Base-by-base conservation (phyloP, 2,888 invertebrate species). In the Mesorhabditis belari region DNA sequence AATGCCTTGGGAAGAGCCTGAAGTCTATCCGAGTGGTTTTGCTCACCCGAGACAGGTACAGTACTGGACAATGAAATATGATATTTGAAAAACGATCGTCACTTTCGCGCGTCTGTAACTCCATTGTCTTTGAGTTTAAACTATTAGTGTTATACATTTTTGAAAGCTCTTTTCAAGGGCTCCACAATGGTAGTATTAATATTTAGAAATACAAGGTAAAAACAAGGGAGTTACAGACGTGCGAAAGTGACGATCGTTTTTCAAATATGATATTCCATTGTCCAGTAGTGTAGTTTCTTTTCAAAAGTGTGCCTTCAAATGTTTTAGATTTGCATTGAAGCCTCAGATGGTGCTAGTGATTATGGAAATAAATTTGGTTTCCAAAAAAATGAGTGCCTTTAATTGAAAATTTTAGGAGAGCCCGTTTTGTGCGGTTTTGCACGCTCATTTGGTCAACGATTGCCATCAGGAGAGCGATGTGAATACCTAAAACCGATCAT, bases 301-400 rank as follows among this genome's bases (percentile, higher is more conserved):
- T 21, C 3, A 5, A 23, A 23, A 27, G 26, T 55, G 23, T 23
- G 26, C 12, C 44, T 17, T 17, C 23, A 17, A 54, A 9, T 19
- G 9, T 19, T 63, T 27, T 21, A 69, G 67, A 71, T 77, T 52
- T 87, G 92, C 23, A 88, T 98, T 27, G 92, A 95, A 82, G 96
- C 95, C 0, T 93, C 92, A 81, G 92, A 96, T 81, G 96, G 96
- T 2, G 96, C 95, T 3, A 94, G 94, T 0, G 96, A 98, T 82
- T 98, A 96, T 82, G 96, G 96, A 5, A 98, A 98, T 83, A 96
- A 98, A 84, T 98, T 96, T 83, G 96, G 78, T n/a, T n/a, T n/a
- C n/a, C n/a, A n/a, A n/a, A n/a, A n/a, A n/a, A n/a, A n/a, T n/a
- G n/a, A n/a, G n/a, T n/a, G n/a, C n/a, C n/a, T n/a, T n/a, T n/a